These are phyloP conservation scores for Temnothorax unifasciatus DNA, from an alignment of 2,888 invertebrate genomes.

Conservation along the genomic window DNA sequence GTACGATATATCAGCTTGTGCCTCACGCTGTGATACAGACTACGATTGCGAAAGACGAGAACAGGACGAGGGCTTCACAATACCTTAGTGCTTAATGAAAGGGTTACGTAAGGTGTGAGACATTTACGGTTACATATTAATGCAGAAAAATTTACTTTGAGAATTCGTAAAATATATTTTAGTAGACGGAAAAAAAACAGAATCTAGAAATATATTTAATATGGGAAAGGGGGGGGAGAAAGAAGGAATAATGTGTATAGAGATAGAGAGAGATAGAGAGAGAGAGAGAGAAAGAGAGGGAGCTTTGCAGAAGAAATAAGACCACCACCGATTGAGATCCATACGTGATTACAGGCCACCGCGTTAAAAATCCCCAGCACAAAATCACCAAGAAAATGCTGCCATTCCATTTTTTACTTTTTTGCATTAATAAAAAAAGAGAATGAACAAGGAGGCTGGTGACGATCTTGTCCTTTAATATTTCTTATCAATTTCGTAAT, in stretches of 20 bases:
- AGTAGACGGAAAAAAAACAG: background rate
- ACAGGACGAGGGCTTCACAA: constrained; percentile 40
- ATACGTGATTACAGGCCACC: constrained; percentile 58
- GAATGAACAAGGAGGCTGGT: constrained; percentile 14
- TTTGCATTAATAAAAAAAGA: constrained; percentile 28
- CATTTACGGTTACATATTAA: constrained; percentile 36
- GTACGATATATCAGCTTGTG: constrained; percentile 69
- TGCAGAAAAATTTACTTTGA: constrained; percentile 1
- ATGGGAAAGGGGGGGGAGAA: background rate
- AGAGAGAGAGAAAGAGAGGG: constrained; percentile 26
- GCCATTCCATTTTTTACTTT: constrained; percentile 77
- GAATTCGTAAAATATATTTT: background rate
- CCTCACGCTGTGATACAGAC: constrained; percentile 71
- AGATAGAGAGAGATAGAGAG: background rate
- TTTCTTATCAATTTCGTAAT: background rate
- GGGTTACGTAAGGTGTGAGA: constrained; percentile 26
- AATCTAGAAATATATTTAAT: background rate
- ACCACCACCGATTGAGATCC: constrained; percentile 75
- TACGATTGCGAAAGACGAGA: constrained; percentile 58
- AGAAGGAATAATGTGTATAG: background rate
- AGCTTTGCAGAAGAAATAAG: constrained; percentile 65
- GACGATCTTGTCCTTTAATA: background rate
- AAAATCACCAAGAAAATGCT: constrained; percentile 76
- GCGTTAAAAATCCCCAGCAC: constrained; percentile 75
- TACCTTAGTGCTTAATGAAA: constrained; percentile 32